Evolutionary conservation across 2,888 invertebrate species (phyloP).

Genomic region (Toxonevra muliebris): DNA sequence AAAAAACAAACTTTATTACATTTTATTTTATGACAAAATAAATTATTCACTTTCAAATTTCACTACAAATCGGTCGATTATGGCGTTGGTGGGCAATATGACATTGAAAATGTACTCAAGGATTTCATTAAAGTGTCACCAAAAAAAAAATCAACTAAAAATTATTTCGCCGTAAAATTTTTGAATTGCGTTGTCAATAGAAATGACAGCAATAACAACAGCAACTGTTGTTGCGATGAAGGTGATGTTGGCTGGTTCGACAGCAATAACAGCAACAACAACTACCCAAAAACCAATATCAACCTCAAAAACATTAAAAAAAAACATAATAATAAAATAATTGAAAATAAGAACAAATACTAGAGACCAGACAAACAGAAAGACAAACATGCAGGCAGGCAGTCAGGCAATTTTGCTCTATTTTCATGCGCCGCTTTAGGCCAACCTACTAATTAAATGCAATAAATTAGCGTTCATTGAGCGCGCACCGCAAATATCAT

Average conservation of each 20-base stretch:
- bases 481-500: slow-evolving; percentile 36
- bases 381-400: slow-evolving; percentile 6
- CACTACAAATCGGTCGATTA: too few relatives aligned
- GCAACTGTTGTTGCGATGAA: too few relatives aligned
- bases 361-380: too few relatives aligned
- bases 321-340: too few relatives aligned
- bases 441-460: slow-evolving; percentile 43
- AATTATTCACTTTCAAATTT: not conserved
- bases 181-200: not conserved
- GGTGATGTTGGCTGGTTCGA: not conserved
- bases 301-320: too few relatives aligned
- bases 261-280: not conserved
- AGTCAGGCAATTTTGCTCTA: slow-evolving; percentile 1
- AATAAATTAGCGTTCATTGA: slow-evolving; percentile 52
- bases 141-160: not conserved
- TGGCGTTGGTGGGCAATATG: not conserved
- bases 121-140: not conserved
- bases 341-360: too few relatives aligned
- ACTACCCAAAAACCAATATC: not conserved
- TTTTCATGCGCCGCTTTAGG: not conserved
- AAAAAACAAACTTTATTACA: not conserved
- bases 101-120: not conserved
- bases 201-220: not conserved
- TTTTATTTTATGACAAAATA: not conserved
- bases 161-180: not conserved